Conservation (phyloP, 37 sponge, comb jelly and placozoan species). For the Crambe crambe region DNA sequence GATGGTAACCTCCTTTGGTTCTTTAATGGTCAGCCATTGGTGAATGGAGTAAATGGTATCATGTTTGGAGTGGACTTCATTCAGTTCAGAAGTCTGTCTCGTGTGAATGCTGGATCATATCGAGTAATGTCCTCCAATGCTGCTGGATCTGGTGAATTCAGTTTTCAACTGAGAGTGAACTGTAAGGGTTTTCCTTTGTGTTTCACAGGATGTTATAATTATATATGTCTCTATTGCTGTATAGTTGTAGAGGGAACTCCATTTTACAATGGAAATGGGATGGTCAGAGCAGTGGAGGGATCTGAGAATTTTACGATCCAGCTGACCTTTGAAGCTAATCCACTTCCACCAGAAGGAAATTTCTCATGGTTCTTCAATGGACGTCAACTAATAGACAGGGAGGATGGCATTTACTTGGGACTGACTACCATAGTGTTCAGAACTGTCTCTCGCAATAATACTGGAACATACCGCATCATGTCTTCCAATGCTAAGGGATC, state of each 20-base stretch:
- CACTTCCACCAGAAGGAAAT: background rate
- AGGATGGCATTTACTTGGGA: background rate
- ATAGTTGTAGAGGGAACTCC: too few species aligned
- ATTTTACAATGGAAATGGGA: background rate
- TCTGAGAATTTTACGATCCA: background rate
- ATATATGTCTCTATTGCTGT: too few species aligned
- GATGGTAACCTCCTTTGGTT: background rate
- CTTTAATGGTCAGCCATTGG: background rate
- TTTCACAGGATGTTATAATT: too few species aligned
- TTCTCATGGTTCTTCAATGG: background rate
- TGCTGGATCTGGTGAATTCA: background rate
- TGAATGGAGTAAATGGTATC: background rate
- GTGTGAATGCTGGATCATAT: background rate
- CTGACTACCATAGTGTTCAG: too few species aligned
- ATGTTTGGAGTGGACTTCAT: background rate
- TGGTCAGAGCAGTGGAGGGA: background rate
- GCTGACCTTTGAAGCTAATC: background rate
- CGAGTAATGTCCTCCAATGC: background rate
- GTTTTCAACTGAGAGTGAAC: background rate
- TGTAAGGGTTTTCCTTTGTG: too few species aligned
- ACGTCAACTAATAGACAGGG: background rate
- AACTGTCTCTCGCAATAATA: background rate
- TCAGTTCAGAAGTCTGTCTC: background rate
- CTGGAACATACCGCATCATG: background rate
- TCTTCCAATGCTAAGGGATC: background rate